Evolutionary conservation across 2,797 vertebrate genomes (phyloP), one percentile per base, ranked within the genome.

Genomic region (Cirrhinus mrigala): DNA sequence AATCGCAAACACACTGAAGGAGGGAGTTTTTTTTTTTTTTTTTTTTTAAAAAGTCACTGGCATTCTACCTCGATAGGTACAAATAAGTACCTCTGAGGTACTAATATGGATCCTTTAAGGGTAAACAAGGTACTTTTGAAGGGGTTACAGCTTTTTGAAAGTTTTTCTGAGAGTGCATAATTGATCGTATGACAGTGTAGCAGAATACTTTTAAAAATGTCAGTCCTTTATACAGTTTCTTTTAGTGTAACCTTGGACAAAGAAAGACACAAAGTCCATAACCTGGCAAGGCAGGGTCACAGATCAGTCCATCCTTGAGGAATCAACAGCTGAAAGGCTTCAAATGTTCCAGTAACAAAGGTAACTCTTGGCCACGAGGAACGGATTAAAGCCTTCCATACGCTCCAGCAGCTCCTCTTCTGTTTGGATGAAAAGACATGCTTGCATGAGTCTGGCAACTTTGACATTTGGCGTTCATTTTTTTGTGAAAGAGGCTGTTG

Each of bases 281-380:
- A 66, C n/a, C 46, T 24, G 18, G 27, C 44, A 76, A 76, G 8
- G 44, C 6, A 22, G 3, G n/a, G 29, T 40, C 56, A 66, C 71
- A 75, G 24, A 74, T 75, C 56, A 62, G 8, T 52, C 46, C 15
- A 66, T 76, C 81, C 81, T 83, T 66, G 58, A 66, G 27, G 64
- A 74, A 37, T 75, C 14, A 75, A 22, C 37, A 46, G 20, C 44
- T 50, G 27, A 76, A 54, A 48, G 15, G 27, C 9, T 52, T 83
- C 9, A 76, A 54, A 66, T 40, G 12, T 68, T 12, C 77, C 71
- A 68, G 70, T 37, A 33, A 83, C 40, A 52, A 37, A 50, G 22
- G n/a, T 29, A 58, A 48, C 54, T 68, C 6, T 40, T 83, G 58
- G 20, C 71, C 27, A 24, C 66, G 58, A 75, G 27, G 71, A 76